Evolutionary conservation across 2,113 vertebrate genomes (phyloP).

Genomic region (Neofelis nebulosa): DNA sequence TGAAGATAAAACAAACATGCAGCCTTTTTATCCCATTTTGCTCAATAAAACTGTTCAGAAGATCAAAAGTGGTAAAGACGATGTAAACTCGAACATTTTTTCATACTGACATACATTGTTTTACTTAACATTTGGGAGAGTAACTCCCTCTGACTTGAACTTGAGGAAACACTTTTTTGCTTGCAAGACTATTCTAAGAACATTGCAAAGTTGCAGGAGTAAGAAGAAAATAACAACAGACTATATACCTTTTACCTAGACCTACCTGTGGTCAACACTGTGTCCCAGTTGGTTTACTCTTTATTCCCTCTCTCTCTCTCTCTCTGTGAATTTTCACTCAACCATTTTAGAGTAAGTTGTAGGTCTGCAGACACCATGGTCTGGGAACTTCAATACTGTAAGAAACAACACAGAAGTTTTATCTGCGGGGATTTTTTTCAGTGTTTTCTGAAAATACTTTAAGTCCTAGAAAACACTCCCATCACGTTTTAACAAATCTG

Average conservation of each 20-base stretch:
- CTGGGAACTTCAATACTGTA: neutral
- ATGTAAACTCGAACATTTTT: constrained; percentile 84
- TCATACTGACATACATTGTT: constrained; percentile 86
- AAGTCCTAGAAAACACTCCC: neutral
- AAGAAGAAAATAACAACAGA: neutral
- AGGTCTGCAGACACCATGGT: neutral
- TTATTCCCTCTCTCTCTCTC: too few relatives aligned
- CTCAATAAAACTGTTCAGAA: constrained; percentile 85
- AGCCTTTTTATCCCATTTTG: constrained; percentile 84
- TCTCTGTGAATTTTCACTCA: neutral
- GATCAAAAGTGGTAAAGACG: constrained; percentile 79
- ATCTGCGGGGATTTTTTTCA: neutral
- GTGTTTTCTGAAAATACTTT: neutral
- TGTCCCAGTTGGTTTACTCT: neutral
- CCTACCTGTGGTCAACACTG: neutral
- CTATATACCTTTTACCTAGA: neutral
- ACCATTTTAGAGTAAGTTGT: neutral
- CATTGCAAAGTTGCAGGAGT: neutral
- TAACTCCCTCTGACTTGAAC: constrained; percentile 85
- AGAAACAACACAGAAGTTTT: neutral
- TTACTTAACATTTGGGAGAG: constrained; percentile 85
- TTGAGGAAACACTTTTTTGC: constrained; percentile 85
- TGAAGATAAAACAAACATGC: constrained; percentile 85
- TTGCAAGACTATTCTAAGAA: neutral
- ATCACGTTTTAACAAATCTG: neutral